phyloP scores from a whole-genome alignment of 2,888 invertebrate species.

The Dryococelus australis region DNA sequence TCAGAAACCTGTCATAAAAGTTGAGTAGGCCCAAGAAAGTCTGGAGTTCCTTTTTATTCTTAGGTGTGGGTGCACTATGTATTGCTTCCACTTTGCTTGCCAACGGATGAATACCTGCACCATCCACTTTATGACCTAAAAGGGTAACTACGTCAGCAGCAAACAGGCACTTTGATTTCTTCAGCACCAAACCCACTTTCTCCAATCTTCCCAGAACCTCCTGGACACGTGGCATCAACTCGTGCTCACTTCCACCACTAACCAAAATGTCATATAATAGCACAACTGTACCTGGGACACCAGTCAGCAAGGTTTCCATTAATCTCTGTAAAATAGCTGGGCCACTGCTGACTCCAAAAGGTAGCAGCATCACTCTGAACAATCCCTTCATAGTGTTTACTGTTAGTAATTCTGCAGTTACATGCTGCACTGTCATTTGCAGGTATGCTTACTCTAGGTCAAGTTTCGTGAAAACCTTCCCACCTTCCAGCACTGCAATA shows the following conservation, averaged over 20 bases:
- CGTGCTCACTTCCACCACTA: too few species aligned
- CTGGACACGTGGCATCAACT: too few species aligned
- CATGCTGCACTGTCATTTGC: not conserved
- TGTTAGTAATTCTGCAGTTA: not conserved
- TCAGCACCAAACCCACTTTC: too few species aligned
- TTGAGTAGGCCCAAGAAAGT: not conserved
- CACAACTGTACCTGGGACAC: too few species aligned
- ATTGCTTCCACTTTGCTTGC: too few species aligned
- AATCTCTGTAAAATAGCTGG: conserved; percentile 46
- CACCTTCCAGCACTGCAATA: conserved; percentile 39
- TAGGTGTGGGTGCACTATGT: too few species aligned
- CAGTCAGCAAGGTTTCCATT: conserved; percentile 39
- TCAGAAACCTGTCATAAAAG: not conserved
- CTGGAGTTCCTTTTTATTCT: not conserved
- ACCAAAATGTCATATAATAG: too few species aligned
- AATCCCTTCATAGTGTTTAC: not conserved
- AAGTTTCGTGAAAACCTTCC: conserved; percentile 38
- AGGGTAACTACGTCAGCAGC: too few species aligned
- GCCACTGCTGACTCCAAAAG: conserved; percentile 21
- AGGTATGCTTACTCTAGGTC: conserved; percentile 33
- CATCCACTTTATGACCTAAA: too few species aligned
- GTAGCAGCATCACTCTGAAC: not conserved
- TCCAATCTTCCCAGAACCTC: too few species aligned
- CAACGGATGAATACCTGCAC: too few species aligned
- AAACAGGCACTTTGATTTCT: too few species aligned